Conservation (phyloP, 2,113 vertebrate genomes). For the Australoheros scitulus region DNA sequence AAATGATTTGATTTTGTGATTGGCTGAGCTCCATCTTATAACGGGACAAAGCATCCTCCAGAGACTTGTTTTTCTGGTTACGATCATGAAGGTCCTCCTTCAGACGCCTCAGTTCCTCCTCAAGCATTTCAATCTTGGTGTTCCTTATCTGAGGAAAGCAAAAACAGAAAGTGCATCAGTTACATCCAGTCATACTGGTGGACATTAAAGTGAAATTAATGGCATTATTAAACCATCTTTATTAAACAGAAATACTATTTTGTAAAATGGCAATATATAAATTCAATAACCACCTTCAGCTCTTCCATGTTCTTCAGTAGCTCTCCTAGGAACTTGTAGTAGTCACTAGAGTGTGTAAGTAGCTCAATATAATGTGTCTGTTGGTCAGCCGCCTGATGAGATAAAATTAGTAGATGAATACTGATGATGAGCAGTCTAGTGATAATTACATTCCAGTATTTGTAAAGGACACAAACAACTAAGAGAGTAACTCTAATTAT, state of each 20-base stretch:
- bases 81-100: slow-evolving; percentile 87
- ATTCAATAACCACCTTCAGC: slow-evolving; percentile 85
- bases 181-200: not conserved
- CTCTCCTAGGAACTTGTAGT: slow-evolving; percentile 92
- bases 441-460: not conserved
- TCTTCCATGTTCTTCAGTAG: slow-evolving; percentile 95
- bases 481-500: not conserved
- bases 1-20: slow-evolving; percentile 85
- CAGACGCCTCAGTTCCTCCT: slow-evolving; percentile 90
- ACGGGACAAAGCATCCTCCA: slow-evolving; percentile 88
- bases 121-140: slow-evolving; percentile 92
- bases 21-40: slow-evolving; percentile 86
- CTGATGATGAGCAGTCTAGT: not conserved
- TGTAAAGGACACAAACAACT: slow-evolving; percentile 2
- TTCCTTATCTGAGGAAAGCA: slow-evolving; percentile 86
- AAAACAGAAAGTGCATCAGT: slow-evolving; percentile 3
- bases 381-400: slow-evolving; percentile 84
- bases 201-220: not conserved
- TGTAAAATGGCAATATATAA: not conserved
- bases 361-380: slow-evolving; percentile 92
- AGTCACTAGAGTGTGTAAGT: slow-evolving; percentile 91
- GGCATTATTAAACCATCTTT: not conserved
- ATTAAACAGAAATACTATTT: not conserved
- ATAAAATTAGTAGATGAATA: slow-evolving; percentile 9
- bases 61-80: slow-evolving; percentile 86